Evolutionary conservation across 2,888 invertebrate species (phyloP).

Genomic region (Agriopis aurantiaria): DNA sequence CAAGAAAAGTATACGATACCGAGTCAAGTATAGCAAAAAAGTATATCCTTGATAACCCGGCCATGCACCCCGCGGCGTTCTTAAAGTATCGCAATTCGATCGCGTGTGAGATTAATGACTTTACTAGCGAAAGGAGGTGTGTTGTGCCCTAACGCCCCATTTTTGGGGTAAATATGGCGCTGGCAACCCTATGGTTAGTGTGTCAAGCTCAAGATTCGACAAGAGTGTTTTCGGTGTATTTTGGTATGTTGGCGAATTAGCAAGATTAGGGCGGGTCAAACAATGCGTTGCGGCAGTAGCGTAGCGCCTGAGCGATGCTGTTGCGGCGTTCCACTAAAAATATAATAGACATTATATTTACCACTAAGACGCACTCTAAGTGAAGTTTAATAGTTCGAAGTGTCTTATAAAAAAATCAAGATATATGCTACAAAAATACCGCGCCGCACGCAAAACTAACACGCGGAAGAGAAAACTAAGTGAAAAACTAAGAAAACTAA

Average conservation of each 20-base stretch:
- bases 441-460: no score
- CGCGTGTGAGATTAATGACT: conserved; percentile 59
- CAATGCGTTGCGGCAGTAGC: neutral
- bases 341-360: no score
- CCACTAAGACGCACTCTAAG: no score
- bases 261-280: conserved; percentile 16
- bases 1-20: neutral
- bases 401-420: no score
- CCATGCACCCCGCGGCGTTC: conserved; percentile 41
- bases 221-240: conserved; percentile 42
- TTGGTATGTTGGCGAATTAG: conserved; percentile 40
- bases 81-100: conserved; percentile 52
- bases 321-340: neutral
- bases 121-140: conserved; percentile 52
- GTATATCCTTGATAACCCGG: conserved; percentile 34
- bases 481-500: no score
- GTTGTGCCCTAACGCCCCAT: conserved; percentile 47
- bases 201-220: conserved; percentile 40
- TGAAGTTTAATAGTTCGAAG: no score
- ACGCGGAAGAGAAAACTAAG: no score
- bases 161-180: conserved; percentile 45
- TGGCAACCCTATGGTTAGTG: conserved; percentile 42
- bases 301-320: neutral
- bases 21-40: neutral
- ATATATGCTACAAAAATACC: no score